Base-by-base conservation (phyloP, 2,797 vertebrate species). In the Tenualosa thibaudeaui region DNA sequence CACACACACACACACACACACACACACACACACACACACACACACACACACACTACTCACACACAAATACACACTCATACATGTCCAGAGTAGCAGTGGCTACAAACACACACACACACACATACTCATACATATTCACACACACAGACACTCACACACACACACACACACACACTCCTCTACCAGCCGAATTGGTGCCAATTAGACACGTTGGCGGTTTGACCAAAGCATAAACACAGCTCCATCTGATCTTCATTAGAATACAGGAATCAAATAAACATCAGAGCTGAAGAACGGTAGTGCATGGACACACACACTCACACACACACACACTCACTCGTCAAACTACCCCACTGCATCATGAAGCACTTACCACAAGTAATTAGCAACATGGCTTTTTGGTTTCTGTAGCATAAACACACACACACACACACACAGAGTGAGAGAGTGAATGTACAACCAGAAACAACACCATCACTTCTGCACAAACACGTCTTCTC, bases 181-280 rank as follows among this genome's bases (percentile, higher is more conserved):
- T 93, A 90, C 89, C 92, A 90, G 86, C 88, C 89, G 94, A 93
- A 96, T 96, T 93, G 93, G 92, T 93, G 94, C 92, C 97, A 96
- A 97, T 97, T 97, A 96, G 94, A 87, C 90, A 93, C 94, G 94
- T 92, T 90, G 91, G 91, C 92, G 93, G 91, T 91, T 93, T 84
- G 81, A 49, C 90, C 91, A 93, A 93, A 93, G 90, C 95, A 94
- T 97, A 97, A 97, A 98, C 96, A 97, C 87, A 12, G 31, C 83
- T 90, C 87, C 97, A 97, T 96, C 96, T 98, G 97, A 97, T 93
- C 96, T 94, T 95, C 95, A 97, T 98, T 98, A 98, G 93, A 94
- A 94, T 93, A 94, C 95, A 94, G 93, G 95, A 95, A 96, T 96
- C 94, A 96, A 97, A 96, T 95, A 96, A 96, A 96, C 95, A 94